phyloP scores from a whole-genome alignment of 2,888 invertebrate genomes.

The Tortricodes alternella region DNA sequence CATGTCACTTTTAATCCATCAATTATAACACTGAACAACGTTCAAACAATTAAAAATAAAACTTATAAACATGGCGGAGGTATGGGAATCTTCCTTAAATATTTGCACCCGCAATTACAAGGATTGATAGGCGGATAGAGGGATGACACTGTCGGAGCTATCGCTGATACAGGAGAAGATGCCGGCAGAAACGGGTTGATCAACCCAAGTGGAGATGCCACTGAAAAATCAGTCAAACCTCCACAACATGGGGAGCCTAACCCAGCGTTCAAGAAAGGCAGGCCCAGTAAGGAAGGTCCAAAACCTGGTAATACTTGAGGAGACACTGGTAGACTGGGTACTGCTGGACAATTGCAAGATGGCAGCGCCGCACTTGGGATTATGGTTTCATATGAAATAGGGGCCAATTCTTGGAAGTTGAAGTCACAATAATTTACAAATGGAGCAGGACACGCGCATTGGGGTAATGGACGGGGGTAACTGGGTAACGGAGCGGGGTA shows the following conservation, averaged over 20 bases:
- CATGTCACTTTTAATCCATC: neutral
- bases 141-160: conserved; percentile 43
- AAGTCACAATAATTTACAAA: neutral
- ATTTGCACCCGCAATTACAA: conserved; percentile 47
- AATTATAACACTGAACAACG: conserved; percentile 2
- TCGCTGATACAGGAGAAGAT: conserved; percentile 53
- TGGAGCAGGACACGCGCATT: neutral
- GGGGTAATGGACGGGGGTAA: neutral
- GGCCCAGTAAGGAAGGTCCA: neutral
- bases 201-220: conserved; percentile 29
- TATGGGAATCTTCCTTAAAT: conserved; percentile 61
- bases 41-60: neutral
- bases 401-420: neutral
- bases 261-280: neutral
- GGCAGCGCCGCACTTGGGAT: neutral
- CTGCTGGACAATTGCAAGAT: conserved; percentile 9
- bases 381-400: neutral
- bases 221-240: neutral
- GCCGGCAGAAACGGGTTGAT: conserved; percentile 51
- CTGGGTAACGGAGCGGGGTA: neutral
- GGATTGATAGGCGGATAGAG: conserved; percentile 43
- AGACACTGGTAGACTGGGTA: conserved; percentile 7
- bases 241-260: neutral
- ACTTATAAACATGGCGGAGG: conserved; percentile 59
- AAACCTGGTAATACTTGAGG: neutral